A percentile compares a stretch with the other conserved stretches of the same genome.
phyloP scores from a whole-genome alignment of 2,888 invertebrate species.

The Alsophila aescularia region DNA sequence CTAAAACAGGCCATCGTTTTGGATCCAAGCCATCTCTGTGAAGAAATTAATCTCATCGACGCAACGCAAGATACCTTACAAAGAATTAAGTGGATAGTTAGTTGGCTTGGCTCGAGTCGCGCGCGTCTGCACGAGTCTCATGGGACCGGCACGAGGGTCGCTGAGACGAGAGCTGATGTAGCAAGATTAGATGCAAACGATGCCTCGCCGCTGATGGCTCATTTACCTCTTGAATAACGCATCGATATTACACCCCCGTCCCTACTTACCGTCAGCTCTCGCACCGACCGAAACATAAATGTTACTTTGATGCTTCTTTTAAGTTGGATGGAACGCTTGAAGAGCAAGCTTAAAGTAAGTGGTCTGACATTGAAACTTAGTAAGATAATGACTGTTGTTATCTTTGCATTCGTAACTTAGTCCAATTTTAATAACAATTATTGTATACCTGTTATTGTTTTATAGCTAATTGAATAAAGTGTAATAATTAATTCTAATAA shows the following conservation, averaged over 20 bases:
- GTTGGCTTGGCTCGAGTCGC: slow-evolving; percentile 41
- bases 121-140: slow-evolving; percentile 53
- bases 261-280: slow-evolving; percentile 37
- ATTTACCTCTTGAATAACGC: slow-evolving; percentile 79
- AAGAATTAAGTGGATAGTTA: slow-evolving; percentile 44
- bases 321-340: not conserved
- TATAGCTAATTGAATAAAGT: too few species aligned
- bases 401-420: too few species aligned
- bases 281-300: slow-evolving; percentile 32
- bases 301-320: slow-evolving; percentile 37
- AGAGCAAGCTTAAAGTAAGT: slow-evolving; percentile 1
- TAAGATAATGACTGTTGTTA: too few species aligned
- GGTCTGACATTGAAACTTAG: not conserved
- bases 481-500: too few species aligned
- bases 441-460: not conserved
- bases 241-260: slow-evolving; percentile 65
- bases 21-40: not conserved
- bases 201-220: slow-evolving; percentile 74
- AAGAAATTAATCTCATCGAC: slow-evolving; percentile 4
- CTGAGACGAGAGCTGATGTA: slow-evolving; percentile 60
- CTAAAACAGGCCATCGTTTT: not conserved
- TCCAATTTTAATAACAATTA: too few species aligned
- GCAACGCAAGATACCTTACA: slow-evolving; percentile 14
- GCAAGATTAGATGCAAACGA: slow-evolving; percentile 81
- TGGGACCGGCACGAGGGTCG: slow-evolving; percentile 52